phyloP scores from a whole-genome alignment of 2,113 vertebrate genomes.

The Murina feae region DNA sequence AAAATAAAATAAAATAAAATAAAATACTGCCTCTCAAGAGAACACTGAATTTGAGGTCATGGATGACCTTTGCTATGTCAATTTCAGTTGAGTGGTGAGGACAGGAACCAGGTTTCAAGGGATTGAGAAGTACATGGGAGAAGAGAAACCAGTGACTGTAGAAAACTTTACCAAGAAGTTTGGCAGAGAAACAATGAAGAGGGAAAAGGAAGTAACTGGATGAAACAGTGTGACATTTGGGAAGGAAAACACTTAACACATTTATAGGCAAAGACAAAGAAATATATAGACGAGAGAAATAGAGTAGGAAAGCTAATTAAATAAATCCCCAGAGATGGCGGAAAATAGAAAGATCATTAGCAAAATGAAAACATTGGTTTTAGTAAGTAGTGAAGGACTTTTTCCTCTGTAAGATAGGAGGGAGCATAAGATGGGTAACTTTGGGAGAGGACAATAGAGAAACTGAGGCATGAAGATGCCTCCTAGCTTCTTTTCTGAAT shows the following conservation, averaged over 20 bases:
- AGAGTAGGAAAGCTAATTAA: not conserved
- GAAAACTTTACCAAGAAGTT: not conserved
- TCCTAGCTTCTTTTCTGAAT: not conserved
- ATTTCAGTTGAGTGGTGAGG: not conserved
- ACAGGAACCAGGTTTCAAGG: not conserved
- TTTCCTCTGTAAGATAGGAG: not conserved
- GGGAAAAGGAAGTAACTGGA: not conserved
- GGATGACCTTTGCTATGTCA: not conserved
- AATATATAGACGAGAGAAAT: not conserved
- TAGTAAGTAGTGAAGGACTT: not conserved
- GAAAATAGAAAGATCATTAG: not conserved
- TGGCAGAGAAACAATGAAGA: not conserved
- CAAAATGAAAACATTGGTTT: not conserved
- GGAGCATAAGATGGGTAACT: not conserved
- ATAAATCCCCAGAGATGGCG: not conserved
- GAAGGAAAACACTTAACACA: not conserved
- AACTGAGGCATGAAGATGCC: not conserved
- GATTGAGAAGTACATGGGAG: not conserved
- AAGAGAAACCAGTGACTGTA: not conserved
- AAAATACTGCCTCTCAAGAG: not conserved
- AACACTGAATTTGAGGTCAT: not conserved
- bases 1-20: too few relatives aligned
- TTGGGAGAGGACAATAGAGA: not conserved
- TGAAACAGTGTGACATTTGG: not conserved
- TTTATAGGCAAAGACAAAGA: not conserved